Conservation (phyloP, 2,113 vertebrate genomes). For the Podilymbus podiceps region DNA sequence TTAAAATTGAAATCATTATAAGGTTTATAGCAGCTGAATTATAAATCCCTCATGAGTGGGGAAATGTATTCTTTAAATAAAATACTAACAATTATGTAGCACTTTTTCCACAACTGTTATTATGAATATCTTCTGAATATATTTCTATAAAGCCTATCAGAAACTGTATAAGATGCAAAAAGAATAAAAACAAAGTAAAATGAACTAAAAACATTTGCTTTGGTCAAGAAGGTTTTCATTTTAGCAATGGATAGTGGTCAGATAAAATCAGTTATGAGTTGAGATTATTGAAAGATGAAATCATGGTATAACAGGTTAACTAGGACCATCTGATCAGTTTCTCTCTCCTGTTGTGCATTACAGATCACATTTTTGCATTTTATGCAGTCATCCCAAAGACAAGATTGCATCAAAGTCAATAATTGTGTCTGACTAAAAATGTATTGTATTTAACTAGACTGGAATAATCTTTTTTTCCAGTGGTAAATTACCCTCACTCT, state of each 20-base stretch:
- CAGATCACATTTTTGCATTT: not conserved
- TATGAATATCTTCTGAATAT: not conserved
- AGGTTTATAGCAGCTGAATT: not conserved
- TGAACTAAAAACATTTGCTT: not conserved
- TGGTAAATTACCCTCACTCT: not conserved
- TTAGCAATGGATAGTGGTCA: not conserved
- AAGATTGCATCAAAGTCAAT: not conserved
- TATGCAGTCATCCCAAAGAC: not conserved
- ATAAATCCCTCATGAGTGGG: not conserved
- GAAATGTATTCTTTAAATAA: not conserved
- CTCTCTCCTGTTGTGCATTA: not conserved
- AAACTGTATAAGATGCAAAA: not conserved
- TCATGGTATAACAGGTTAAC: not conserved
- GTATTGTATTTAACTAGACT: not conserved
- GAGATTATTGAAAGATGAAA: not conserved
- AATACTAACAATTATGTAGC: not conserved
- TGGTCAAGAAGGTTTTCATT: not conserved
- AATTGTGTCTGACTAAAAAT: not conserved
- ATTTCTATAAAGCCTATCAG: not conserved
- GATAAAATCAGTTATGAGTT: not conserved
- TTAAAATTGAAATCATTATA: not conserved
- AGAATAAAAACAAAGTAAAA: not conserved
- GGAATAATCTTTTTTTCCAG: not conserved
- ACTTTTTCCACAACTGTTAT: not conserved
- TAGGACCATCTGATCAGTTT: not conserved